Percentiles rank a stretch among this genome's conserved stretches.
phyloP scores from a whole-genome alignment of 2,888 invertebrate species.

The Bembecia ichneumoniformis region DNA sequence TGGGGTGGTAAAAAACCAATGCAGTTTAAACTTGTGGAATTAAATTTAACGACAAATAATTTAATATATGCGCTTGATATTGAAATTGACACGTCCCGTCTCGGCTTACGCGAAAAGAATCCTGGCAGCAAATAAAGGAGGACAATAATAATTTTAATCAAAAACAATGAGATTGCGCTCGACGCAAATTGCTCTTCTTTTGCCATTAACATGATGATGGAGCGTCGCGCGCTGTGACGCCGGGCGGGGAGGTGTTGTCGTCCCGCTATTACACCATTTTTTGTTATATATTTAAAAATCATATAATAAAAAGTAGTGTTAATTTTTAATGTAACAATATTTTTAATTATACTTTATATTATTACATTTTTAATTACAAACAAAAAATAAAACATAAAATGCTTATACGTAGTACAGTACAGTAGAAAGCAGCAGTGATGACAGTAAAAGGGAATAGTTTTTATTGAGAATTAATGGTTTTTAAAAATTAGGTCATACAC shows the following conservation, averaged over 20 bases:
- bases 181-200: constrained; percentile 57
- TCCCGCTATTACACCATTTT: constrained; percentile 20
- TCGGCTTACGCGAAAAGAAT: constrained; percentile 20
- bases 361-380: no score
- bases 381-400: no score
- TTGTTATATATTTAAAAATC: no score
- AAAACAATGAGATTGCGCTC: constrained; percentile 61
- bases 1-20: background rate
- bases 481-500: no score
- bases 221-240: constrained; percentile 39
- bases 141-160: constrained; percentile 66
- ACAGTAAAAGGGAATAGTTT: no score
- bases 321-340: no score
- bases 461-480: no score
- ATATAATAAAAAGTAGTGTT: no score
- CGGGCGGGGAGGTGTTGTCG: constrained; percentile 24
- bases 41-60: background rate
- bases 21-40: background rate
- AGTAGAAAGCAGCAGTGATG: no score
- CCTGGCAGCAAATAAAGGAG: constrained; percentile 28
- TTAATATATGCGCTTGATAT: constrained; percentile 7
- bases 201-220: constrained; percentile 51
- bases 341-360: no score
- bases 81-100: constrained; percentile 14
- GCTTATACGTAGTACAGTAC: no score